Conservation (phyloP, 1,140 invertebrate species). For the Araneus ventricosus region DNA sequence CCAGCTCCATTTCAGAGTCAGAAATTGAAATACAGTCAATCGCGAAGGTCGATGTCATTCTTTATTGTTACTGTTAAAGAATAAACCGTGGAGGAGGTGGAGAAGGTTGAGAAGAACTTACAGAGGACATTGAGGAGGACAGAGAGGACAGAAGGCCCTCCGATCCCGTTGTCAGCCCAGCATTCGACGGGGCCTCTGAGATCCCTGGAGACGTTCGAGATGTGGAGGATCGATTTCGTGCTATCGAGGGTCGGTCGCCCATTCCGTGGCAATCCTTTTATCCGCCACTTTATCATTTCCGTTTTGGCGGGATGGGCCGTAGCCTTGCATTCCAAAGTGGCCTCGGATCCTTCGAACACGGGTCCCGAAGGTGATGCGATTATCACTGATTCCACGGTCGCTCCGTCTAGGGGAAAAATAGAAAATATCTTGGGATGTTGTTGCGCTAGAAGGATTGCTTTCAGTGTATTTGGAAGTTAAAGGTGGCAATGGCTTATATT, state of each 20-base stretch:
- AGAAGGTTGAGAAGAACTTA: background rate
- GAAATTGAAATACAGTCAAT: slow-evolving; percentile 34
- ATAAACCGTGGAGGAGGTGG: too few relatives aligned
- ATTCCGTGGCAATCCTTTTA: slow-evolving; percentile 49
- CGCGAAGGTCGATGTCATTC: background rate
- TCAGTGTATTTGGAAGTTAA: background rate
- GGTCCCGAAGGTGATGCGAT: slow-evolving; percentile 65
- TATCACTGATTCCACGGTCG: slow-evolving; percentile 60
- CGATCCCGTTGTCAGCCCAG: slow-evolving; percentile 95
- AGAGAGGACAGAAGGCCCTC: slow-evolving; percentile 78
- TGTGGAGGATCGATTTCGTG: slow-evolving; percentile 62
- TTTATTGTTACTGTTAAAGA: slow-evolving; percentile 25
- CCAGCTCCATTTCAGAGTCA: background rate
- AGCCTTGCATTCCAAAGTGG: slow-evolving; percentile 91
- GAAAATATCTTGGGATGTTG: slow-evolving; percentile 13
- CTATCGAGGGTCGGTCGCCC: slow-evolving; percentile 25
- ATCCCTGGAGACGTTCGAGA: slow-evolving; percentile 85
- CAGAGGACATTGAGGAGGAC: slow-evolving; percentile 57
- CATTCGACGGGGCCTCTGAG: slow-evolving; percentile 95
- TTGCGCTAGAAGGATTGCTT: background rate
- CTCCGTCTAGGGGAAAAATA: slow-evolving; percentile 53
- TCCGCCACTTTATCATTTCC: slow-evolving; percentile 92
- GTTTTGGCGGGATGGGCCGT: slow-evolving; percentile 92
- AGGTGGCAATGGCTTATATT: too few relatives aligned
- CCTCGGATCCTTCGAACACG: slow-evolving; percentile 85